A percentile compares a stretch with the other conserved stretches of the same genome.
phyloP scores from a whole-genome alignment of 2,888 invertebrate species.

The Sepiola atlantica region DNA sequence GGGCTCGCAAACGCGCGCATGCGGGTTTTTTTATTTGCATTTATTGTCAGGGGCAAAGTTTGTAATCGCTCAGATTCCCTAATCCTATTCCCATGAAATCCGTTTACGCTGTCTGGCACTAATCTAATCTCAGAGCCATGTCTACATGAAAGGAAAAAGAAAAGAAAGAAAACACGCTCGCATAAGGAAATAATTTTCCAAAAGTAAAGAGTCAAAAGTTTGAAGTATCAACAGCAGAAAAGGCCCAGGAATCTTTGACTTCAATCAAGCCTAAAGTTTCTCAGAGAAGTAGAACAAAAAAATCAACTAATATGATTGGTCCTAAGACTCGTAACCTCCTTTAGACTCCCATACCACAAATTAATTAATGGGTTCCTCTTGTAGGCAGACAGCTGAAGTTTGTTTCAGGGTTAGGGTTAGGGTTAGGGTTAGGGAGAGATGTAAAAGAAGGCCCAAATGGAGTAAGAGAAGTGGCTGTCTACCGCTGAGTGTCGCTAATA shows the following conservation, averaged over 20 bases:
- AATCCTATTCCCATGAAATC: not conserved
- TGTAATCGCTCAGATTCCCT: too few relatives aligned
- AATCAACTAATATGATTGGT: not conserved
- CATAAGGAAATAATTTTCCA: not conserved
- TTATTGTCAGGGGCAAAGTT: not conserved
- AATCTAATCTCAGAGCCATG: not conserved
- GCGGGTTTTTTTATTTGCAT: too few relatives aligned
- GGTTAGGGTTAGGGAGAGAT: too few relatives aligned
- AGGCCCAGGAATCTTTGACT: not conserved
- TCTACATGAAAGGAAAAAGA: not conserved
- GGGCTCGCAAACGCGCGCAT: not conserved
- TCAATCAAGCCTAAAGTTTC: not conserved
- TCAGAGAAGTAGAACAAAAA: not conserved
- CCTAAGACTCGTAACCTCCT: not conserved
- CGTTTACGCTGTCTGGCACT: not conserved
- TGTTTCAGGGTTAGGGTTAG: too few relatives aligned
- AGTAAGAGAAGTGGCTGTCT: not conserved
- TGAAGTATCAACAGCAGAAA: not conserved
- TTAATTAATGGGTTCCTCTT: not conserved
- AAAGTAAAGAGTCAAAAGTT: not conserved
- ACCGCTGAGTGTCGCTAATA: not conserved
- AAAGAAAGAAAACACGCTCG: not conserved
- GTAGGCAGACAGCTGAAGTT: not conserved
- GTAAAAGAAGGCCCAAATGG: not conserved
- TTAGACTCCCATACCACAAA: not conserved